Evolutionary conservation across 2,888 invertebrate genomes (phyloP), one percentile per base, ranked within the genome.

Genomic region (Eupithecia vulgata): DNA sequence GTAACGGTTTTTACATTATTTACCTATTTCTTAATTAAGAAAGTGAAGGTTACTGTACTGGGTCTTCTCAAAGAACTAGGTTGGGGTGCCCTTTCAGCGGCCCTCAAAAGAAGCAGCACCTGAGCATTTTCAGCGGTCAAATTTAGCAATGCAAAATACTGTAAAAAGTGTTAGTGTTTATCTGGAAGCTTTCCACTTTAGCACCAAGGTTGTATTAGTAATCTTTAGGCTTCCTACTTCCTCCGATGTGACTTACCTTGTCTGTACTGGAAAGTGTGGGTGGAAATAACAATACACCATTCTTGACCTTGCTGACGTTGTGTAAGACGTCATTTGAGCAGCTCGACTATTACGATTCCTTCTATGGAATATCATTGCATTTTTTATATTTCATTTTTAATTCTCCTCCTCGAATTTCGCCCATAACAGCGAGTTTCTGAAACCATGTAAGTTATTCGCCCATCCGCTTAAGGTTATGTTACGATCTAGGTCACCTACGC

Each of bases 361-460:
- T 35, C 21, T 37, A 42, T 25, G 15, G n/a, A 40, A 21, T 40
- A 5, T 34, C 40, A 5, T 65, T 1, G 40, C 5, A 13, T 37
- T 0, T 25, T 25, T 6, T 21, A 21, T 65, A 10, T 37, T 21
- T 61, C 5, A 34, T 61, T 61, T 30, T 6, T 5, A 13, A 37
- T 65, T 21, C 13, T 42, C 25, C 25, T 65, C 7, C 21, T 65
- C 25, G n/a, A 12, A 0, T 5, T 21, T 40, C 12, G n/a, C 7
- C 40, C 40, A 15, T 40, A 25, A 12, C 65, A 40, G 37, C 25
- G 25, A 25, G 21, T 37, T 40, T 65, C 65, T 65, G 65, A 65
- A 65, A 65, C 5, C 40, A 17, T 65, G 15, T 25, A 5, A 65
- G 5, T 42, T 65, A 65, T 37, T 65, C 65, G 65, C 65, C 35